These are phyloP conservation scores for Aurelia aurita DNA, from an alignment of 30 jellyfish, hydroid and myxozoan genomes.

Conservation along the genomic window DNA sequence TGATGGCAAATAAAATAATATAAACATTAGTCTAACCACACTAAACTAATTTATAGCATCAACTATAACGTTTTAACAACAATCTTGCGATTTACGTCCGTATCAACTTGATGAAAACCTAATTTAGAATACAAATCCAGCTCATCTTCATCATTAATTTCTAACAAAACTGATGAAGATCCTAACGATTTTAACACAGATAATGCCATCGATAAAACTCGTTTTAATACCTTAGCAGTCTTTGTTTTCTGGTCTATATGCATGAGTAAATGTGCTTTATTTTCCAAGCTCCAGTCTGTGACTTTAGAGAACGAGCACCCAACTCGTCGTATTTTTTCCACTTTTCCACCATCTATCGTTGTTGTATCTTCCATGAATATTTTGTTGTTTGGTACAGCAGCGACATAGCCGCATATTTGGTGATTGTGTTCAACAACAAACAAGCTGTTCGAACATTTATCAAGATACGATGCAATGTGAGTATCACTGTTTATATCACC, in stretches of 20 bases:
- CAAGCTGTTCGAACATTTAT: constrained; percentile 74
- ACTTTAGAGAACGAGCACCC: constrained; percentile 24
- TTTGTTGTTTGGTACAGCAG: constrained; percentile 91
- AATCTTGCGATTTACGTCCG: constrained; percentile 34
- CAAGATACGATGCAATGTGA: constrained; percentile 67
- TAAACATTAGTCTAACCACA: too few species aligned
- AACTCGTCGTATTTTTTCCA: background rate
- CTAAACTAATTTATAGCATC: too few species aligned
- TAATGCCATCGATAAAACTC: constrained; percentile 70
- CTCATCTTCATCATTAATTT: constrained; percentile 58
- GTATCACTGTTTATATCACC: constrained; percentile 49
- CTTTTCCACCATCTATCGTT: constrained; percentile 22
- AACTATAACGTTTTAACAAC: constrained; percentile 39
- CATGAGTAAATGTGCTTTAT: constrained; percentile 79
- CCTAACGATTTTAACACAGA: constrained; percentile 92
- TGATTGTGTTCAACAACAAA: constrained; percentile 84
- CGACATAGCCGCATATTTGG: constrained; percentile 92
- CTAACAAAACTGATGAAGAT: constrained; percentile 73
- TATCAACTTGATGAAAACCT: constrained; percentile 73
- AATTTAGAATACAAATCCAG: constrained; percentile 75
- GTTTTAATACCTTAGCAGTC: constrained; percentile 72
- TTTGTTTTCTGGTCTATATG: constrained; percentile 63
- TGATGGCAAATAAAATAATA: too few species aligned
- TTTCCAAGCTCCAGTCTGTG: constrained; percentile 72
- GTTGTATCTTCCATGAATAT: constrained; percentile 51